A percentile compares a stretch with the other conserved stretches of the same genome.
These are phyloP conservation scores for Typhlomys cinereus DNA, from an alignment of 2,113 vertebrate species.

Conservation along the genomic window DNA sequence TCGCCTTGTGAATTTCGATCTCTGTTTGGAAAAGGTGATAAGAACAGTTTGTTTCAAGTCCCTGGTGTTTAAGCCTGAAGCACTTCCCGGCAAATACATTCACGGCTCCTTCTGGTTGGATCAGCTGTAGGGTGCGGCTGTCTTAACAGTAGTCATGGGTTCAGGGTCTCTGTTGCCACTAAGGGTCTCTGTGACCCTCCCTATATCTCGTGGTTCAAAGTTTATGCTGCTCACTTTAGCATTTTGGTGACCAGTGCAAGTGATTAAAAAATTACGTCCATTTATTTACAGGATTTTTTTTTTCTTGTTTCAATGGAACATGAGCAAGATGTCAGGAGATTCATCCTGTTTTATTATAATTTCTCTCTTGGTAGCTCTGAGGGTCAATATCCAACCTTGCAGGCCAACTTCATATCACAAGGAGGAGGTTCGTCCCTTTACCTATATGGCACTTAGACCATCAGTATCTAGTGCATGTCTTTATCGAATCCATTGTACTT, in stretches of 20 bases:
- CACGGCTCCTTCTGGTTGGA: constrained; percentile 84
- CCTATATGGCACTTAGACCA: not conserved
- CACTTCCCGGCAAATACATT: constrained; percentile 83
- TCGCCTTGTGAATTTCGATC: constrained; percentile 88
- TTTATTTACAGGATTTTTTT: not conserved
- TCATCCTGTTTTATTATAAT: not conserved
- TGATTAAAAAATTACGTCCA: constrained; percentile 25
- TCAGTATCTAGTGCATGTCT: not conserved
- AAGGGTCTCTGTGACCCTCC: not conserved
- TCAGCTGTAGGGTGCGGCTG: constrained; percentile 74
- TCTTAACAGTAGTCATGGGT: constrained; percentile 61
- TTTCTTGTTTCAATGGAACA: constrained; percentile 28
- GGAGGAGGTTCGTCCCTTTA: not conserved
- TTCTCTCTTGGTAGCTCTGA: not conserved
- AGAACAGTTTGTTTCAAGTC: constrained; percentile 87
- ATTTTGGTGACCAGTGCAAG: constrained; percentile 9
- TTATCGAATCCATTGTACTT: not conserved
- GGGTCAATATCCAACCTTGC: not conserved
- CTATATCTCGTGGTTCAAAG: constrained; percentile 49
- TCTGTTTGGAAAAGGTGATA: constrained; percentile 86
- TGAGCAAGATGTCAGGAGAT: constrained; percentile 2
- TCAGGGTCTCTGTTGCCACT: constrained; percentile 64
- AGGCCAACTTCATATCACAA: not conserved
- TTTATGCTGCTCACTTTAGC: constrained; percentile 51
- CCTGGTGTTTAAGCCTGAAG: constrained; percentile 85